Conservation (phyloP, 2,888 invertebrate genomes). For the Trissolcus brochymenae region DNA sequence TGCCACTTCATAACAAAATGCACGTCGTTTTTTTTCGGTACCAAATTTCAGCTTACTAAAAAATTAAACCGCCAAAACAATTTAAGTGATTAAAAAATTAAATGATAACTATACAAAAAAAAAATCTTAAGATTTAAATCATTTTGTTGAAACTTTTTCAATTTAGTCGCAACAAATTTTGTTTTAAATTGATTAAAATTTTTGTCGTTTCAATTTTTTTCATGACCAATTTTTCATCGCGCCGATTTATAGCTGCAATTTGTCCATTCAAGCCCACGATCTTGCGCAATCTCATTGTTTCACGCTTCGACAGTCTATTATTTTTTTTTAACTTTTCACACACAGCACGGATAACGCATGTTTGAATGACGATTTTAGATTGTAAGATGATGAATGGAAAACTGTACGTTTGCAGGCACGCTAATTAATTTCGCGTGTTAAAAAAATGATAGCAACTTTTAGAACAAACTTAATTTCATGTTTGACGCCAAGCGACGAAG, state of each 20-base stretch:
- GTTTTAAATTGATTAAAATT: too few relatives aligned
- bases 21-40: background rate
- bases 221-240: slow-evolving; percentile 48
- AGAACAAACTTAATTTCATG: background rate
- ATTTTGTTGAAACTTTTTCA: too few relatives aligned
- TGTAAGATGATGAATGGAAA: slow-evolving; percentile 7
- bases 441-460: background rate
- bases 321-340: slow-evolving; percentile 5
- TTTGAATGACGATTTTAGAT: slow-evolving; percentile 13
- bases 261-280: slow-evolving; percentile 40
- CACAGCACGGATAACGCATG: background rate
- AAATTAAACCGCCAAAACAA: too few relatives aligned
- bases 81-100: too few relatives aligned
- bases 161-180: too few relatives aligned
- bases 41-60: too few relatives aligned
- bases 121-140: too few relatives aligned
- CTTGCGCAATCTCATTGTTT: slow-evolving; percentile 47
- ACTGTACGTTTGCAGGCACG: background rate
- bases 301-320: slow-evolving; percentile 11
- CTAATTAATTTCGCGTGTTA: background rate
- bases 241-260: slow-evolving; percentile 30
- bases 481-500: background rate
- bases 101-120: too few relatives aligned
- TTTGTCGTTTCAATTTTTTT: background rate
- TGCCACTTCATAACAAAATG: background rate